phyloP scores from a whole-genome alignment of 2,888 invertebrate species.

The Ganaspis brasiliensis region DNA sequence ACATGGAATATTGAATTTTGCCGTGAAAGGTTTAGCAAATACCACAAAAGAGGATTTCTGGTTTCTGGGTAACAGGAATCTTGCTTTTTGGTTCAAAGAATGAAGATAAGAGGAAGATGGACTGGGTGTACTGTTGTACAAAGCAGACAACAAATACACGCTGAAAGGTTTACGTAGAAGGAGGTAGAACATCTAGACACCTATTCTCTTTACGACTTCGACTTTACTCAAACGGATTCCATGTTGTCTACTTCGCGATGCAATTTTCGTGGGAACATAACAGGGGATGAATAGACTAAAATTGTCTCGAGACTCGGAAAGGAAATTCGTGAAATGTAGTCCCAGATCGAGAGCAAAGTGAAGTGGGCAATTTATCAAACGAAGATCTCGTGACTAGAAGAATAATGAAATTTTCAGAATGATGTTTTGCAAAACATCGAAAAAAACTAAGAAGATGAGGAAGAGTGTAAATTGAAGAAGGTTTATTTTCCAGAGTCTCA shows the following conservation, averaged over 20 bases:
- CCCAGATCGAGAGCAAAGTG: not conserved
- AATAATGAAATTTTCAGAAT: not conserved
- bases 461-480: not conserved
- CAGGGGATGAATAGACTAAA: conserved; percentile 26
- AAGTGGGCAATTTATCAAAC: not conserved
- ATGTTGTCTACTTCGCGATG: conserved; percentile 23
- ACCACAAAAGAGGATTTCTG: not conserved
- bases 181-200: conserved; percentile 12
- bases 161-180: conserved; percentile 14
- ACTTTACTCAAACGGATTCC: conserved; percentile 42
- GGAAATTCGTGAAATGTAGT: conserved; percentile 19
- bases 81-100: conserved; percentile 30
- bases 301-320: conserved; percentile 25
- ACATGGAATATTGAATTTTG: no score
- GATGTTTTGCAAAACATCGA: not conserved
- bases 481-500: not conserved
- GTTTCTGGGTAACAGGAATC: conserved; percentile 16
- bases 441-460: not conserved
- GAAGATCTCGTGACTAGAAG: not conserved
- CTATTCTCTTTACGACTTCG: conserved; percentile 29
- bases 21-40: not conserved
- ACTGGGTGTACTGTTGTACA: conserved; percentile 15
- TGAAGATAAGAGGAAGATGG: conserved; percentile 34
- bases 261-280: conserved; percentile 31
- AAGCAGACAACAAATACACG: conserved; percentile 29